A percentile compares a stretch with the other conserved stretches of the same genome.
These are phyloP conservation scores for Numenius arquata DNA, from an alignment of 2,113 vertebrate species.

Conservation along the genomic window DNA sequence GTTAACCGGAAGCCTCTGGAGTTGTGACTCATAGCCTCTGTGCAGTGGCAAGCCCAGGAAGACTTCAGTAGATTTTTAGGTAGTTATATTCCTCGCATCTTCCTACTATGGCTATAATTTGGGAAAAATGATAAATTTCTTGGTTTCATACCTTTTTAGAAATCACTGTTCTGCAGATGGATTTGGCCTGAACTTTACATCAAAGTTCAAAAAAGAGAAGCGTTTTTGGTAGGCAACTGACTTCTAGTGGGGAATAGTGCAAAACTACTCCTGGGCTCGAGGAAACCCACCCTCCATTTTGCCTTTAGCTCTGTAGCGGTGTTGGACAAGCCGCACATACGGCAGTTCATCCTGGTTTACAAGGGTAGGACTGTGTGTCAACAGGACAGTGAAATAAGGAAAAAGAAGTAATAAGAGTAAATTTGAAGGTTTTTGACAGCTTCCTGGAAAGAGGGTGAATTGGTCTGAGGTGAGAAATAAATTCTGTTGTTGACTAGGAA, in stretches of 20 bases:
- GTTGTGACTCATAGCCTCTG: conserved; percentile 28
- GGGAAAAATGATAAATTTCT: background rate
- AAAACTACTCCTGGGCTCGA: background rate
- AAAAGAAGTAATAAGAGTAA: background rate
- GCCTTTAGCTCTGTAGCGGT: background rate
- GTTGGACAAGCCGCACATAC: background rate
- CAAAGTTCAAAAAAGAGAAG: background rate
- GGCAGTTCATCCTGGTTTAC: background rate
- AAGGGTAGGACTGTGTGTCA: background rate
- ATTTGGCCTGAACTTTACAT: background rate
- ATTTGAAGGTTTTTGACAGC: background rate
- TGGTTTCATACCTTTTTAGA: background rate
- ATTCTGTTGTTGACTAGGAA: background rate
- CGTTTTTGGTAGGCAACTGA: background rate
- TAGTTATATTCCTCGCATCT: background rate
- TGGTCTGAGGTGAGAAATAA: background rate
- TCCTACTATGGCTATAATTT: background rate
- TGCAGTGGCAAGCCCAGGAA: background rate
- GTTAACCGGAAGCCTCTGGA: background rate
- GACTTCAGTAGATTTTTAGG: background rate
- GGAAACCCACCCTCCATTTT: background rate
- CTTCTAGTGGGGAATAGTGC: background rate
- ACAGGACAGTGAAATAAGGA: background rate
- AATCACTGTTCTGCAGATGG: background rate
- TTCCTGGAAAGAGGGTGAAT: background rate